Conservation (phyloP, 1,140 invertebrate species). For the Orchesella cincta region DNA sequence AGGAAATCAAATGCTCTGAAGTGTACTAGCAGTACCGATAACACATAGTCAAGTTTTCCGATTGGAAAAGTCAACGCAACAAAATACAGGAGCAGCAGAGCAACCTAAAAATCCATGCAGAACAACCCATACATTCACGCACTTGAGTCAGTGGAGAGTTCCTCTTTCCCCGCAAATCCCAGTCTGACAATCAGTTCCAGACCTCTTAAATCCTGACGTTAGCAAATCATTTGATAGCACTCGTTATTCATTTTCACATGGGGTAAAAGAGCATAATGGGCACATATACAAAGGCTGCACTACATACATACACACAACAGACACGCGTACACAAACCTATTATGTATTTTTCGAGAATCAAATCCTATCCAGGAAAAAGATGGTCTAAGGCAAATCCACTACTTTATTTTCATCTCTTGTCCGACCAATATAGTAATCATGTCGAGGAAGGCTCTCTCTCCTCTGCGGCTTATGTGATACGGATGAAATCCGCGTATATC, state of each 20-base stretch:
- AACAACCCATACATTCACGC: not conserved
- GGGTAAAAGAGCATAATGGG: not conserved
- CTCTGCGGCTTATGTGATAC: no score
- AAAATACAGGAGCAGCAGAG: no score
- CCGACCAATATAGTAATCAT: no score
- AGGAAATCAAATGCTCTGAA: not conserved
- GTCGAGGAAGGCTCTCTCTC: no score
- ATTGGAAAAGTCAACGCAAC: not conserved
- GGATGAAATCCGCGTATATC: no score
- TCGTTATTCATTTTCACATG: slow-evolving; percentile 1
- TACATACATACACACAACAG: not conserved
- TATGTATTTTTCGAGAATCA: not conserved
- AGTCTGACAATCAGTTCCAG: slow-evolving; percentile 11
- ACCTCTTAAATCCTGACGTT: slow-evolving; percentile 25
- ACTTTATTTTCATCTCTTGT: not conserved
- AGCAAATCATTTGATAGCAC: slow-evolving; percentile 21
- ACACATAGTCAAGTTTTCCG: not conserved
- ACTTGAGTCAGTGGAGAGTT: not conserved
- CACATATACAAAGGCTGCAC: not conserved
- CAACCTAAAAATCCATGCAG: not conserved
- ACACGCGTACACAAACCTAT: not conserved
- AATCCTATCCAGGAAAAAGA: not conserved
- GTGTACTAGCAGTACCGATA: not conserved
- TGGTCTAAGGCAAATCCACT: not conserved
- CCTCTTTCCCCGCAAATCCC: slow-evolving; percentile 2